Evolutionary conservation across 2,888 invertebrate genomes (phyloP).

Genomic region (Fragum whitleyi): DNA sequence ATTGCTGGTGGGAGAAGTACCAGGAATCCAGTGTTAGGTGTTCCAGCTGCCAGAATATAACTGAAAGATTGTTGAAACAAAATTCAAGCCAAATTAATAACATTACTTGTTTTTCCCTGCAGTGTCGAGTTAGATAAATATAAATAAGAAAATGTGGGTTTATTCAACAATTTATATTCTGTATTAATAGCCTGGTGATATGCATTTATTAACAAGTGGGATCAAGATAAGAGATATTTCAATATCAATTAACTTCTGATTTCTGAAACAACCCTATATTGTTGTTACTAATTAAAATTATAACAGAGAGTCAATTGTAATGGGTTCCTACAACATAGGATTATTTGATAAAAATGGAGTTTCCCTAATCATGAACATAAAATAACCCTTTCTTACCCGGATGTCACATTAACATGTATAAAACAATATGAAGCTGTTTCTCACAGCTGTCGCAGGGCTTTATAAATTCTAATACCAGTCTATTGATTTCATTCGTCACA

Average conservation of each 20-base stretch:
- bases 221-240: neutral
- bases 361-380: too few relatives aligned
- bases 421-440: neutral
- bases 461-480: conserved; percentile 20
- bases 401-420: too few relatives aligned
- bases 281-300: neutral
- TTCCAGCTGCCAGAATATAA: too few relatives aligned
- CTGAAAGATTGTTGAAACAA: too few relatives aligned
- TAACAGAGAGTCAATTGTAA: neutral
- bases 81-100: too few relatives aligned
- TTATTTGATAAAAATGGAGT: neutral
- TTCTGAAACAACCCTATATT: neutral
- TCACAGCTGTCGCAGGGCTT: conserved; percentile 14
- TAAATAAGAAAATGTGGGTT: neutral
- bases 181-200: neutral
- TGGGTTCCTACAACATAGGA: neutral
- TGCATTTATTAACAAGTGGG: neutral
- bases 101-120: too few relatives aligned
- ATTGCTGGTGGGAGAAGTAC: too few relatives aligned
- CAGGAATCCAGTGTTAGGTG: too few relatives aligned
- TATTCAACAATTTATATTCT: neutral
- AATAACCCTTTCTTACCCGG: too few relatives aligned
- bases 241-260: neutral
- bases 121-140: too few relatives aligned
- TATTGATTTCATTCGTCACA: conserved; percentile 18